Conservation (phyloP, 2,113 vertebrate species). For the Rana temporaria region DNA sequence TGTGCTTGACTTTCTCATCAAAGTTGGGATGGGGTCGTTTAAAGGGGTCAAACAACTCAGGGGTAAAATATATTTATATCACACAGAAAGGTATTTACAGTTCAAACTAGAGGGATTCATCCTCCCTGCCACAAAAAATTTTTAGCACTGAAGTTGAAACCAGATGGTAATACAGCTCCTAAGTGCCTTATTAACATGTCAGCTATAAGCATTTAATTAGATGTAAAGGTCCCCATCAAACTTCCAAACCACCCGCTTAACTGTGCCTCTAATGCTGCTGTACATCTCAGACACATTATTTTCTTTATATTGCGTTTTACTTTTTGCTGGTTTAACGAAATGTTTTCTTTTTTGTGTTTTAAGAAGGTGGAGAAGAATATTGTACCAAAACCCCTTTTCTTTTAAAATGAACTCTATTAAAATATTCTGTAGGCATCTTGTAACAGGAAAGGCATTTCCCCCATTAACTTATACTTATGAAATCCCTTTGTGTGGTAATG, state of each 20-base stretch:
- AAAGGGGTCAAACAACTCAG: constrained; percentile 42
- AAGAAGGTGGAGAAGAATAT: constrained; percentile 4
- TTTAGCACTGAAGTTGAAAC: not conserved
- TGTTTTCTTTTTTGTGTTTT: constrained; percentile 52
- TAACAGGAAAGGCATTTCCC: constrained; percentile 35
- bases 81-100: constrained; percentile 19
- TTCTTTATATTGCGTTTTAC: constrained; percentile 47
- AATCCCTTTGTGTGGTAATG: constrained; percentile 27
- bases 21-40: constrained; percentile 30
- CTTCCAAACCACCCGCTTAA: constrained; percentile 40
- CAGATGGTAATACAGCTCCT: not conserved
- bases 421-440: constrained; percentile 37
- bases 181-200: constrained; percentile 7
- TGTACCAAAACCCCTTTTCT: constrained; percentile 44
- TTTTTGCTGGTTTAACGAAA: constrained; percentile 49
- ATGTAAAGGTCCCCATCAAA: constrained; percentile 22
- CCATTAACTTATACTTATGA: constrained; percentile 37
- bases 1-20: constrained; percentile 44
- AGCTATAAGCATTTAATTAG: constrained; percentile 6
- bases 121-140: constrained; percentile 5
- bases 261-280: constrained; percentile 48
- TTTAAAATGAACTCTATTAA: constrained; percentile 14
- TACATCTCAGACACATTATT: constrained; percentile 50
- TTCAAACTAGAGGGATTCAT: constrained; percentile 7
- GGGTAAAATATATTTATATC: constrained; percentile 35